A percentile compares a stretch with the other conserved stretches of the same genome.
These are phyloP conservation scores for Ormyrus rosae DNA, from an alignment of 2,888 invertebrate species.

Conservation along the genomic window DNA sequence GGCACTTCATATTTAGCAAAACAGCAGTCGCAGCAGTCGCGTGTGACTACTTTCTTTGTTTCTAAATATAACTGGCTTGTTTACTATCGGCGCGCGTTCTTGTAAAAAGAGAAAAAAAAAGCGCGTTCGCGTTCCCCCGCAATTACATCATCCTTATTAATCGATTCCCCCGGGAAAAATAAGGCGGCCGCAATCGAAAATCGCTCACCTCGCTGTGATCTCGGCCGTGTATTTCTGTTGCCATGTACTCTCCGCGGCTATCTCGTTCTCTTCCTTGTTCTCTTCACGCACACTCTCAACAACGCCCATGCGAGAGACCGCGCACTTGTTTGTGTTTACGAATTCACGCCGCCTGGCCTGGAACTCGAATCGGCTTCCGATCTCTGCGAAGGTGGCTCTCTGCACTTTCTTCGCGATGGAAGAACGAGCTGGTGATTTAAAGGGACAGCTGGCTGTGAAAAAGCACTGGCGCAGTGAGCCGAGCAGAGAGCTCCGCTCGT, in stretches of 20 bases:
- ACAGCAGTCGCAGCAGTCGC: not conserved
- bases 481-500: no score
- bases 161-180: not conserved
- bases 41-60: slow-evolving; percentile 22
- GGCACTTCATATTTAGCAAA: slow-evolving; percentile 22
- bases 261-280: slow-evolving; percentile 1
- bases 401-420: no score
- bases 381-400: no score
- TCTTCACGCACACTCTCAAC: not conserved
- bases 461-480: no score
- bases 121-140: not conserved
- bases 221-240: slow-evolving; percentile 17
- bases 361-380: no score
- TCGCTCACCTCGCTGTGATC: not conserved
- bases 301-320: slow-evolving; percentile 12
- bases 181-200: not conserved
- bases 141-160: slow-evolving; percentile 19
- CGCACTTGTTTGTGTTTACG: not conserved
- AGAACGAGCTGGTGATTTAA: no score
- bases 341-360: no score
- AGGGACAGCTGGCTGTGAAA: not conserved
- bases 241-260: slow-evolving; percentile 15
- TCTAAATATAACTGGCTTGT: slow-evolving; percentile 42
- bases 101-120: not conserved
- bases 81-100: slow-evolving; percentile 28